Conservation (phyloP, 1,140 invertebrate species). For the Oryctes rhinoceros region DNA sequence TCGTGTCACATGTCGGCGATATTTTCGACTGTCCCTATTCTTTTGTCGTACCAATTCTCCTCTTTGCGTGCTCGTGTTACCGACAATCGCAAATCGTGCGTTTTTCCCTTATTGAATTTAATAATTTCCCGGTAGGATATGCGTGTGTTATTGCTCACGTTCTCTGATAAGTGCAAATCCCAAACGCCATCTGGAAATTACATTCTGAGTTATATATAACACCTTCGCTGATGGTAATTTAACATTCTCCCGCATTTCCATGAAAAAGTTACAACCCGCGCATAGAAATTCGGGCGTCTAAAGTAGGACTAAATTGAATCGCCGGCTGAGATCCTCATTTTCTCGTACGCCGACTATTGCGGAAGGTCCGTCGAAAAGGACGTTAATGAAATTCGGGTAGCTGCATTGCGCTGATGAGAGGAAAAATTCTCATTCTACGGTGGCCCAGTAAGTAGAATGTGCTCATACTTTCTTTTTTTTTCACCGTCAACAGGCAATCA, state of each 20-base stretch:
- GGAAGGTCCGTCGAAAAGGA: not conserved
- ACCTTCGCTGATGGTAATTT: not conserved
- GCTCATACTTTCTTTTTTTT: not conserved
- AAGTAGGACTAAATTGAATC: not conserved
- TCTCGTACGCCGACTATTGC: not conserved
- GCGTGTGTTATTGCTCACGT: no score
- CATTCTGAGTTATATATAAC: no score
- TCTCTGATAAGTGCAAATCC: no score
- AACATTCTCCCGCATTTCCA: slow-evolving; percentile 1
- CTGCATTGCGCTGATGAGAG: slow-evolving; percentile 29
- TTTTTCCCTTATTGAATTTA: no score
- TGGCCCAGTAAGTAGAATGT: not conserved
- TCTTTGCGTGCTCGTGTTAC: no score
- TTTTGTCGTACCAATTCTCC: no score
- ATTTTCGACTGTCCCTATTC: no score
- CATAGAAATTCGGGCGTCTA: not conserved
- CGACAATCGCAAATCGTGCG: no score
- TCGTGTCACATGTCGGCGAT: no score
- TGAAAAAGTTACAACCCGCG: not conserved
- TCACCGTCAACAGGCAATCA: slow-evolving; percentile 3
- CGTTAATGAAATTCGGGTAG: slow-evolving; percentile 30
- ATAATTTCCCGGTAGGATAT: no score
- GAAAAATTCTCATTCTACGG: not conserved
- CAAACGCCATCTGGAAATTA: no score
- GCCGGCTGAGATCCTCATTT: not conserved